Base-by-base conservation (phyloP, 2,888 invertebrate species). In the Branchellion lobata region DNA sequence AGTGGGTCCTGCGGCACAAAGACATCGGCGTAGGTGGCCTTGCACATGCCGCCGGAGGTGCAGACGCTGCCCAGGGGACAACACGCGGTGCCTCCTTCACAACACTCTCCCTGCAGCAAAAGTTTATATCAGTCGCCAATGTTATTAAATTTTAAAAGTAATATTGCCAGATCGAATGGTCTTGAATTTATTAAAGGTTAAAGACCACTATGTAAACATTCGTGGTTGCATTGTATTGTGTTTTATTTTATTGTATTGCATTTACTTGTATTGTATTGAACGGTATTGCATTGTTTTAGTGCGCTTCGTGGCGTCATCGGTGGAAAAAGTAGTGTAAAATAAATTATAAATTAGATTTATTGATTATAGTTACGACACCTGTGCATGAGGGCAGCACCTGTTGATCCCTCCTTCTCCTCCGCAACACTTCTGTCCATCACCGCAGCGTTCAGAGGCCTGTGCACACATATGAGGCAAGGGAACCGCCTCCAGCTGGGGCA, bases 41-140 rank as follows among this genome's bases (percentile, higher is more conserved):
- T 77, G 77, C 77, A 77, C 61, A 65, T 77, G 29, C 31, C 36
- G 18, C 27, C 27, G 18, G 27, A 31, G n/a, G 53, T 34, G 31
- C 77, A 77, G 1, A 11, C 3, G 24, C 61, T 57, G 24, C 36
- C 65, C 3, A 34, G 11, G n/a, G 77, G 77, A 65, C 77, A 77
- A 24, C 77, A 77, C 29, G 53, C 18, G 24, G 14, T n/a, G n/a
- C 34, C 40, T 0, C 40, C 77, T 5, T 61, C 24, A 24, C 77
- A 77, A 31, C 77, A 77, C 1, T 51, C 65, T 24, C 65, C 77
- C 77, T 77, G 61, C 21, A 31, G 34, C 21, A 68, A 1, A 68
- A 21, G 2, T 21, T 2, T 24, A 27, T 27, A n/a, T n/a, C n/a
- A n/a, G n/a, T n/a, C n/a, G n/a, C n/a, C n/a, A n/a, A n/a, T n/a